These are phyloP conservation scores for Pseudeuparius sepicola DNA, from an alignment of 2,888 invertebrate genomes.

Conservation along the genomic window DNA sequence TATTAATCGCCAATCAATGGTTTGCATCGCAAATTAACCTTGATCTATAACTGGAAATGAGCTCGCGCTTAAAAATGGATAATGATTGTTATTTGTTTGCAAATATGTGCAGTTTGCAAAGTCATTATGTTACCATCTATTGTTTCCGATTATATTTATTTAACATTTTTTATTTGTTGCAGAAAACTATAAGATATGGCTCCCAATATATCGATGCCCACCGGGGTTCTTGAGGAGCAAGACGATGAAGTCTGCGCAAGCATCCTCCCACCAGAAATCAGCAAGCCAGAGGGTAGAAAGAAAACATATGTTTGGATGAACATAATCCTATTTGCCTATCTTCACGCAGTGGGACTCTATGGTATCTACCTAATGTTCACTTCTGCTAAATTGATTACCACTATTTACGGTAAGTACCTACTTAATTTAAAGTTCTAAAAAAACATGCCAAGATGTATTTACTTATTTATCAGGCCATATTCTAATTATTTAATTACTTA, in stretches of 20 bases:
- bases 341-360: slow-evolving; percentile 67
- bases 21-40: no score
- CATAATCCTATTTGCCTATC: slow-evolving; percentile 63
- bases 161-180: slow-evolving; percentile 13
- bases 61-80: no score
- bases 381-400: slow-evolving; percentile 63
- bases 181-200: slow-evolving; percentile 31
- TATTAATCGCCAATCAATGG: no score
- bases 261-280: slow-evolving; percentile 23
- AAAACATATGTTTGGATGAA: slow-evolving; percentile 71
- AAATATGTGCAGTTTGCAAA: no score
- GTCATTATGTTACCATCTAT: no score
- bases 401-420: slow-evolving; percentile 55
- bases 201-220: slow-evolving; percentile 35
- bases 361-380: slow-evolving; percentile 64
- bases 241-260: slow-evolving; percentile 47
- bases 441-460: no score
- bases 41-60: no score
- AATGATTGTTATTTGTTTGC: no score
- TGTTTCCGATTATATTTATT: no score
- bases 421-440: no score
- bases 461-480: no score
- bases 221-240: slow-evolving; percentile 54
- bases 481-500: no score
- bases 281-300: slow-evolving; percentile 44